These are phyloP conservation scores for Anguilla rostrata DNA, from an alignment of 2,113 vertebrate species.

Conservation along the genomic window DNA sequence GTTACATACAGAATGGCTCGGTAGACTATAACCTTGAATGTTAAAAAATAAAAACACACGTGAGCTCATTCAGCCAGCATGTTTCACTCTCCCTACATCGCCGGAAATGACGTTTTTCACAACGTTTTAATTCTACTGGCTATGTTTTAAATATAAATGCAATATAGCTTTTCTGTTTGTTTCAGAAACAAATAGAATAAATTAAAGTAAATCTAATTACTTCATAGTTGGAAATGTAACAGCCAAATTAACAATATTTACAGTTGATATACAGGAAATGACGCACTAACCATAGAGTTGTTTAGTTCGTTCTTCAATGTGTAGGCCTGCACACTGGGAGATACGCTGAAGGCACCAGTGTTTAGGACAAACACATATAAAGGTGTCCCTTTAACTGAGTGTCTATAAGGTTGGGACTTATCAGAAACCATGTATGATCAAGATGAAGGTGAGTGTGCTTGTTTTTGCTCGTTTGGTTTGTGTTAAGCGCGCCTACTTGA, in stretches of 20 bases:
- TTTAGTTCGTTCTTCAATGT: neutral
- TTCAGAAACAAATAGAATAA: neutral
- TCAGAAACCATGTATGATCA: constrained; percentile 70
- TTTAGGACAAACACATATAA: neutral
- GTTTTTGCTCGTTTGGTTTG: constrained; percentile 2
- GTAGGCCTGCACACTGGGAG: neutral
- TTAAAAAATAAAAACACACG: constrained; percentile 11
- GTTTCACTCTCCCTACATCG: neutral
- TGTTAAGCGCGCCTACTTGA: neutral
- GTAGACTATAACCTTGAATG: constrained; percentile 22
- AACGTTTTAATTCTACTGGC: neutral
- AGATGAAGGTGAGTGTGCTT: constrained; percentile 67
- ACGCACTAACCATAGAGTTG: neutral
- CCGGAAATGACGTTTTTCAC: constrained; percentile 49
- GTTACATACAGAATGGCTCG: neutral
- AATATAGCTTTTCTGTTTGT: neutral
- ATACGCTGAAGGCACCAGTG: neutral
- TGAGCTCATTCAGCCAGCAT: neutral
- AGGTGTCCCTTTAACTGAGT: neutral
- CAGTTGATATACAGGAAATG: constrained; percentile 8
- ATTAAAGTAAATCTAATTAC: neutral
- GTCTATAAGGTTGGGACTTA: neutral
- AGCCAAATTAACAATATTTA: neutral
- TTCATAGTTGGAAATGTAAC: neutral
- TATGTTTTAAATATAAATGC: neutral